Conservation (phyloP, 1,140 invertebrate genomes). For the Oryzaephilus surinamensis region DNA sequence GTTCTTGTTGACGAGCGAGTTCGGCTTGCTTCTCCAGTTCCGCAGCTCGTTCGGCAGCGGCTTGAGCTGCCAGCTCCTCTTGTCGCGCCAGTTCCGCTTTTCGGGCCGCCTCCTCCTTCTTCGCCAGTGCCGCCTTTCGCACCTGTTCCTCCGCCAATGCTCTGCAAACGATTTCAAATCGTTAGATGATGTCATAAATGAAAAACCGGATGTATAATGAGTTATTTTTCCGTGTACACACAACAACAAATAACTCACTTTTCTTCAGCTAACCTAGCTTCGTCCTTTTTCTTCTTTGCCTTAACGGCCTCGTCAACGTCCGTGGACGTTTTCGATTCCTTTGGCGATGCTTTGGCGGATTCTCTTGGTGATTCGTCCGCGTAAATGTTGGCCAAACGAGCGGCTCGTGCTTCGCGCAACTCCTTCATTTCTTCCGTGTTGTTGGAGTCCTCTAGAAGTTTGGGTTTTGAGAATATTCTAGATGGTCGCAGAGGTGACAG, state of each 20-base stretch:
- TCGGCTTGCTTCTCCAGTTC: conserved; percentile 38
- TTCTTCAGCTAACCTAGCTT: conserved; percentile 48
- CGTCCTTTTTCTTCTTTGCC: conserved; percentile 46
- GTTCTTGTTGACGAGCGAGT: conserved; percentile 28
- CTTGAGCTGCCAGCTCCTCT: conserved; percentile 36
- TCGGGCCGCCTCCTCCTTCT: conserved; percentile 27
- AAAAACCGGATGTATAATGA: neutral
- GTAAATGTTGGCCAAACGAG: conserved; percentile 41
- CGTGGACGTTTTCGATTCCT: conserved; percentile 35
- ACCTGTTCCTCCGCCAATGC: conserved; percentile 34
- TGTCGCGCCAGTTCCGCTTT: conserved; percentile 34
- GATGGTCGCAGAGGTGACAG: conserved; percentile 51
- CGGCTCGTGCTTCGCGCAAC: conserved; percentile 41
- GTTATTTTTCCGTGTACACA: neutral
- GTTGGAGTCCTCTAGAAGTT: conserved; percentile 42
- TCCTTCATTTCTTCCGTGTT: conserved; percentile 42
- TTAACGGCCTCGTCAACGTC: conserved; percentile 43
- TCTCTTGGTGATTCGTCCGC: conserved; percentile 31
- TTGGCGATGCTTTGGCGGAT: no score
- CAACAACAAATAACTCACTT: conserved; percentile 37
- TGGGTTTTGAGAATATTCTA: conserved; percentile 48
- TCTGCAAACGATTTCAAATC: conserved; percentile 12
- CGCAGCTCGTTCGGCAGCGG: conserved; percentile 35
- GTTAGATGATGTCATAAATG: no score
- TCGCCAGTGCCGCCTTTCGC: conserved; percentile 30